These are phyloP conservation scores for Anorthoa munda DNA, from an alignment of 2,888 invertebrate species.

Conservation along the genomic window DNA sequence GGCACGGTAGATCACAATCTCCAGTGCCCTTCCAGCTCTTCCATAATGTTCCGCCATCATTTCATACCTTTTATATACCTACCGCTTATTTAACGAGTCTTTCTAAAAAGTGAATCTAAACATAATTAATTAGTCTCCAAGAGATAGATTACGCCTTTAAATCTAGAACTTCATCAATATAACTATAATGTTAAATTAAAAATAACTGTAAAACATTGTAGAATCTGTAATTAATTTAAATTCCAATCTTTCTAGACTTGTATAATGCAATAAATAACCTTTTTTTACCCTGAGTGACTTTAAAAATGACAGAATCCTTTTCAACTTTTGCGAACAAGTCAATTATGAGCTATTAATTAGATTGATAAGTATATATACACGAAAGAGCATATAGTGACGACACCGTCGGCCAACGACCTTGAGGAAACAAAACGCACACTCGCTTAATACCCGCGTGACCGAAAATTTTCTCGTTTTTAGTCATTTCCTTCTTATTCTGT, in stretches of 20 bases:
- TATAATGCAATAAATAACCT: slow-evolving; percentile 30
- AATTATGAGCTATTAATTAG: slow-evolving; percentile 42
- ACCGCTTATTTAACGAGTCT: background rate
- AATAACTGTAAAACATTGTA: slow-evolving; percentile 37
- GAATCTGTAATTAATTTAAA: slow-evolving; percentile 41
- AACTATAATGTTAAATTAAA: slow-evolving; percentile 34
- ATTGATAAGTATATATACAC: slow-evolving; percentile 5
- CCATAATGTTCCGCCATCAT: background rate
- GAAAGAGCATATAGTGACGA: slow-evolving; percentile 11
- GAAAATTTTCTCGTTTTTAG: too few species aligned
- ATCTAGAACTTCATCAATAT: slow-evolving; percentile 17
- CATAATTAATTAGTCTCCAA: slow-evolving; percentile 5
- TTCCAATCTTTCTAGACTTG: slow-evolving; percentile 22
- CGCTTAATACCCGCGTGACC: too few species aligned
- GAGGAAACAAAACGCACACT: too few species aligned
- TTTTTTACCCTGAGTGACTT: slow-evolving; percentile 6
- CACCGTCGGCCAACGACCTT: too few species aligned
- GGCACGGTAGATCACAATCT: too few species aligned
- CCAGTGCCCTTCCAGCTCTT: too few species aligned
- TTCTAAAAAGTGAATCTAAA: slow-evolving; percentile 1
- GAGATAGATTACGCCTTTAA: slow-evolving; percentile 12
- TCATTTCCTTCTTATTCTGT: too few species aligned
- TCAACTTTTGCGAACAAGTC: slow-evolving; percentile 20
- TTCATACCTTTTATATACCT: background rate
- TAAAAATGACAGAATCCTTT: slow-evolving; percentile 30